Base-by-base conservation (phyloP, 1,140 invertebrate genomes). In the Bemisia tabaci region DNA sequence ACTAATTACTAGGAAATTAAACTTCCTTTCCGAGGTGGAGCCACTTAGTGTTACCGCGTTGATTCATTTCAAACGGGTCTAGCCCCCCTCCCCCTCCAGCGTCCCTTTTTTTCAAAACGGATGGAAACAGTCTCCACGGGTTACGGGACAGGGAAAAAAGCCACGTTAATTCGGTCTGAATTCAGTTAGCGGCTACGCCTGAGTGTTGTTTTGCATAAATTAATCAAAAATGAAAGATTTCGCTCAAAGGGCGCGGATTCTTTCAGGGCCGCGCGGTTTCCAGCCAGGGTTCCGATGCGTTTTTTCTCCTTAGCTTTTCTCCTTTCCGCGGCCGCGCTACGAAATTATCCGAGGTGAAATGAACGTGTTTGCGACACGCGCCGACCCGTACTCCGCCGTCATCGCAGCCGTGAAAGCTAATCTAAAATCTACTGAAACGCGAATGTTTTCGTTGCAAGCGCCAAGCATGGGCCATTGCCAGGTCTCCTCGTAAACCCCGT, bases 181-280 rank as follows among this genome's bases (percentile, higher is more conserved):
- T 48, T 48, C 33, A 48, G 33, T 48, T 48, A 48, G 5, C 33
- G 33, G 33, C n/a, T n/a, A n/a, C 33, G 33, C 33, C 33, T 9
- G 17, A 48, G 33, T 48, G 33, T 9, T 48, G 17, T 48, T 48
- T 48, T 48, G 17, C 17, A 48, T 48, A 48, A 48, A 17, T 48
- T 48, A 48, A 48, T 48, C n/a, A n/a, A n/a, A 48, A 48, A 48
- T 48, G 33, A 48, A 48, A 48, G 33, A 48, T 48, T 48, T 48
- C 33, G 17, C 17, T 48, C 17, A 48, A 48, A 48, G 5, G 33
- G 5, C 33, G 33, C 33, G 33, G 33, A 48, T 48, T 48, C 33
- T 48, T 48, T 48, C 33, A 5, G 33, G 33, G n/a, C n/a, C n/a
- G n/a, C n/a, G n/a, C n/a, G n/a, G n/a, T n/a, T 48, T 48, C 5